A percentile compares a stretch with the other conserved stretches of the same genome.
These are phyloP conservation scores for Myotis myotis DNA, from an alignment of 2,797 vertebrate species.

Conservation along the genomic window DNA sequence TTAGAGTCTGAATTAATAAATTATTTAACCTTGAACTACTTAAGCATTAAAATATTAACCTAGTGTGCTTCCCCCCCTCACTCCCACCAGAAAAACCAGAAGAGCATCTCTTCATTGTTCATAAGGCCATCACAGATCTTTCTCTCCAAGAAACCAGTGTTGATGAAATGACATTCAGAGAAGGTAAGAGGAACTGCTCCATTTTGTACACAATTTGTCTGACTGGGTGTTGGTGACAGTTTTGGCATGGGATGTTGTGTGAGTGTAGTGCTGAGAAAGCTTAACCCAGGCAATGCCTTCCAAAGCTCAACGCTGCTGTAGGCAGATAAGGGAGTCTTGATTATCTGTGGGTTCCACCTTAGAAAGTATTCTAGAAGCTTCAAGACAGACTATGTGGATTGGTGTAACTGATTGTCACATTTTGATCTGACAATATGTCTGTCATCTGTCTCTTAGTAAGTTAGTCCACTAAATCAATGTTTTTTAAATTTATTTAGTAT, in stretches of 20 bases:
- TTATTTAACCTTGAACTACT: slow-evolving; percentile 47
- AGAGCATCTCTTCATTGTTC: slow-evolving; percentile 61
- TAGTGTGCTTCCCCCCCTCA: background rate
- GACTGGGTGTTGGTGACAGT: background rate
- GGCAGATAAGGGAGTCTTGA: background rate
- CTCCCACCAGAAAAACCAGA: slow-evolving; percentile 75
- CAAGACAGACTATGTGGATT: background rate
- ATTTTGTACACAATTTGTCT: background rate
- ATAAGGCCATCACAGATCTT: slow-evolving; percentile 67
- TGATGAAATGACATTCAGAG: slow-evolving; percentile 60
- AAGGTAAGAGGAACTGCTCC: slow-evolving; percentile 76
- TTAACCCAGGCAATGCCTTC: background rate
- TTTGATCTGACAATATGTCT: background rate
- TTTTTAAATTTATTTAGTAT: background rate
- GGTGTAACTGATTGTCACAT: background rate
- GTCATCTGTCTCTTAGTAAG: background rate
- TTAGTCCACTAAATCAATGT: background rate
- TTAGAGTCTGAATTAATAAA: background rate
- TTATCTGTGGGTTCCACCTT: background rate
- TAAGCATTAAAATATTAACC: slow-evolving; percentile 3
- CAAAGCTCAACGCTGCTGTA: background rate
- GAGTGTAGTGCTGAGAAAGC: background rate
- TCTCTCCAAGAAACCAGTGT: slow-evolving; percentile 71
- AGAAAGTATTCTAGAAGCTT: background rate
- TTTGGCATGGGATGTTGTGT: background rate